phyloP scores from a whole-genome alignment of 2,797 vertebrate genomes.

The Hypotaenidia philippensis region DNA sequence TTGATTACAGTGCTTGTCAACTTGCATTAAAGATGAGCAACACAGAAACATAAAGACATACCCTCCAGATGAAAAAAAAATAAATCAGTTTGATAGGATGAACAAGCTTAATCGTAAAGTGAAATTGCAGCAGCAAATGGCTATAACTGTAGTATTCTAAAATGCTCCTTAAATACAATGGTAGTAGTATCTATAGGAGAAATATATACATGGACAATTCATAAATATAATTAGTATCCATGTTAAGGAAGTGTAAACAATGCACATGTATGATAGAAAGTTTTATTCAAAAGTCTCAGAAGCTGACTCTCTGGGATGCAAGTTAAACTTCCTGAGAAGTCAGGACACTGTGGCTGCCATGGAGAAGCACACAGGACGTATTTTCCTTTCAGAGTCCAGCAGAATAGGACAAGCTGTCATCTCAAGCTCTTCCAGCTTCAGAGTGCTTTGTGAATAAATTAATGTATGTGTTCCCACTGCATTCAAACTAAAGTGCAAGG shows the following conservation, averaged over 20 bases:
- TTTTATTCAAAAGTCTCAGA: not conserved
- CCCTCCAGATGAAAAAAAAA: constrained; percentile 20
- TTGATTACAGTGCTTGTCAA: constrained; percentile 12
- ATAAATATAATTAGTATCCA: not conserved
- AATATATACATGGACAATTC: not conserved
- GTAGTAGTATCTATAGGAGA: not conserved
- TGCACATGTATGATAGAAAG: not conserved
- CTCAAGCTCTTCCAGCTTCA: not conserved
- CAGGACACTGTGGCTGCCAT: not conserved
- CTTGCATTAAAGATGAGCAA: constrained; percentile 43
- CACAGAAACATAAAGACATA: constrained; percentile 10
- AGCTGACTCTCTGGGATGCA: not conserved
- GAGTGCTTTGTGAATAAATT: not conserved
- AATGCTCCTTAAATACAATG: not conserved
- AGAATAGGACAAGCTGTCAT: not conserved
- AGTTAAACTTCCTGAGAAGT: not conserved
- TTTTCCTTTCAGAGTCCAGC: not conserved
- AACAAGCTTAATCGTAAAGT: constrained; percentile 27
- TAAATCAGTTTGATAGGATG: not conserved
- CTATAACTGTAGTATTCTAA: not conserved
- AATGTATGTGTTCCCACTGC: not conserved
- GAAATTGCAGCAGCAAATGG: not conserved
- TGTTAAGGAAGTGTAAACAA: not conserved
- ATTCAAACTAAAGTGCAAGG: not conserved
- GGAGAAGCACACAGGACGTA: not conserved